Evolutionary conservation across 2,113 vertebrate species (phyloP), one percentile per base, ranked within the genome.

Genomic region (Aleadryas rufinucha): DNA sequence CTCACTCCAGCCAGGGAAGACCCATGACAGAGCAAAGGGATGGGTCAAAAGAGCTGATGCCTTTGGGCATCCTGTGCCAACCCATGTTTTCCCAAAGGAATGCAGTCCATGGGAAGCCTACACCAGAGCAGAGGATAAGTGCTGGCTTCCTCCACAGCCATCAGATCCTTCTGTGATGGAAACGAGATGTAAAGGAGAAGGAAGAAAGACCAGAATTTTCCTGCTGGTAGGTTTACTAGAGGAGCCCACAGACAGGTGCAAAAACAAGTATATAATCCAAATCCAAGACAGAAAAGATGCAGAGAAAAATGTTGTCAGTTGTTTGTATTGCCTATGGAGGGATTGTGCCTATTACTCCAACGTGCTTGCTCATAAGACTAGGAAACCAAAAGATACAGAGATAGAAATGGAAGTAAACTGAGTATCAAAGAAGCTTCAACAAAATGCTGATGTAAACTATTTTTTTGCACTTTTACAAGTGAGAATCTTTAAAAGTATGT

Each of bases 131-230:
- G 7, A 16, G 37, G 3, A 5, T 31, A 37, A 65, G 0, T 33
- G 30, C 28, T 56, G 57, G 15, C 20, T 92, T 75, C 59, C 28
- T 71, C 54, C 18, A 12, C 8, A 77, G 39, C 42, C 26, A 57
- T 22, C 11, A 87, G 22, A 65, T 42, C 13, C 37, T 74, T 49
- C 31, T 53, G 28, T 31, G 9, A 59, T 11, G 2, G n/a, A 76
- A 65, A 77, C 9, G 0, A 60, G 4, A 75, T 13, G 6, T 1
- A 7, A 49, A 75, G 10, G 8, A 71, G 13, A 39, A 64, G 20
- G 7, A 84, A 27, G 6, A 50, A 60, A 89, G 19, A 35, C 21
- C 3, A 0, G 0, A 1, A 6, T 19, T n/a, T 49, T 23, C 5
- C 19, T 61, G 11, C 14, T 65, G 7, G 4, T 30, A n/a, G 20